A percentile compares a stretch with the other conserved stretches of the same genome.
Evolutionary conservation across 2,113 vertebrate genomes (phyloP).

Genomic region (Boleophthalmus pectinirostris): DNA sequence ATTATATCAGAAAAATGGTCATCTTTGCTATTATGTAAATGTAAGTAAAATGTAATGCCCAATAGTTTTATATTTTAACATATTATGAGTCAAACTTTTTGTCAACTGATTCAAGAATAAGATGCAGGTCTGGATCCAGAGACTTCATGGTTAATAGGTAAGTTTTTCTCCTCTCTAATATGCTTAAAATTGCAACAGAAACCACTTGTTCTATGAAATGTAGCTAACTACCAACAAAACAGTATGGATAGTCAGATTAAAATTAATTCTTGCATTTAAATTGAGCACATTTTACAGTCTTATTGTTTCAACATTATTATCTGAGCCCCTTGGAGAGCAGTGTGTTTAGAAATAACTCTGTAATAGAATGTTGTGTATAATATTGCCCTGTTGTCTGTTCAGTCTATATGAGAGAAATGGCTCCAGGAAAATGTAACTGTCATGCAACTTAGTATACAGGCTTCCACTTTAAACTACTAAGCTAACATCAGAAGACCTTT

Average conservation of each 20-base stretch:
- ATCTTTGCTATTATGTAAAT: no score
- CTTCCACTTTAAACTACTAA: not conserved
- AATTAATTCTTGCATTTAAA: not conserved
- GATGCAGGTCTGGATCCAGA: no score
- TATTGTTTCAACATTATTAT: not conserved
- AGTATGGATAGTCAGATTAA: not conserved
- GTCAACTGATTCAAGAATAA: no score
- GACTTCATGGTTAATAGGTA: no score
- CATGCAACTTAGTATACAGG: not conserved
- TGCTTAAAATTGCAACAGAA: not conserved
- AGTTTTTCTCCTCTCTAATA: no score
- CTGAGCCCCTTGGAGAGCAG: not conserved
- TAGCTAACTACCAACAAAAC: not conserved
- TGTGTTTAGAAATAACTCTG: not conserved
- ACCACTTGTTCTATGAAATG: not conserved
- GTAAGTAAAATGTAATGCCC: no score
- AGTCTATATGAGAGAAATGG: not conserved
- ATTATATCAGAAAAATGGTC: no score
- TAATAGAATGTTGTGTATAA: not conserved
- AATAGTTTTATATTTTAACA: no score
- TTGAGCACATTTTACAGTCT: not conserved
- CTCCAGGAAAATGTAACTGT: not conserved
- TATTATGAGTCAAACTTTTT: no score
- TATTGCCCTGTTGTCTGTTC: not conserved
- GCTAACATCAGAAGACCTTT: conserved; percentile 17